A percentile compares a stretch with the other conserved stretches of the same genome.
Evolutionary conservation across 2,797 vertebrate genomes (phyloP).

Genomic region (Catamblyrhynchus diadema): DNA sequence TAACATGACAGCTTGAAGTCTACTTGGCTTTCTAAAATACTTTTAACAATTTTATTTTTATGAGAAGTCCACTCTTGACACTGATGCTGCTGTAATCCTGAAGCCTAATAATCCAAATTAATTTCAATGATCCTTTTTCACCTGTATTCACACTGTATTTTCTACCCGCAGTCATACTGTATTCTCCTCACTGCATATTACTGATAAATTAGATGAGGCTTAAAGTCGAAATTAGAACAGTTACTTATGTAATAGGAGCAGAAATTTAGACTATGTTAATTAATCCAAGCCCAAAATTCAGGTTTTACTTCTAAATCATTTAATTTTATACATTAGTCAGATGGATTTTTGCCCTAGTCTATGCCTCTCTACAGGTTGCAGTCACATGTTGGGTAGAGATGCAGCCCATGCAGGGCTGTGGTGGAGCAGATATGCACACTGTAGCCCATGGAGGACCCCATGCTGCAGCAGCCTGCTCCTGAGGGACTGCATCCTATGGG

Average conservation of each 20-base stretch:
- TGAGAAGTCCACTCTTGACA: background rate
- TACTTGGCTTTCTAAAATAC: background rate
- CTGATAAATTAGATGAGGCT: background rate
- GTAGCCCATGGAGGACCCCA: background rate
- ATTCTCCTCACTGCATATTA: background rate
- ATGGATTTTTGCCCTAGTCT: background rate
- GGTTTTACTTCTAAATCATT: background rate
- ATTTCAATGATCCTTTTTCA: background rate
- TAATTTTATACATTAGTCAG: background rate
- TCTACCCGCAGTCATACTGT: background rate
- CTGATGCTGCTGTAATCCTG: background rate
- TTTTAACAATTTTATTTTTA: background rate
- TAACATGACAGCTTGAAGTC: background rate
- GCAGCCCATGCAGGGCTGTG: background rate
- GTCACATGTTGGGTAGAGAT: background rate
- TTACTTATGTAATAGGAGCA: background rate
- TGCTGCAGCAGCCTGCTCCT: background rate
- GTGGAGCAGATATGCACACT: background rate
- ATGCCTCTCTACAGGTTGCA: background rate
- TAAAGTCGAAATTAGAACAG: background rate
- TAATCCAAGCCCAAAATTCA: background rate
- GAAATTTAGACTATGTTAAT: background rate
- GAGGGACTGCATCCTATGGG: background rate
- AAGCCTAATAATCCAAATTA: background rate
- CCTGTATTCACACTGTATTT: background rate